Base-by-base conservation (phyloP, 2,888 invertebrate genomes). In the Margaritifera margaritifera region DNA sequence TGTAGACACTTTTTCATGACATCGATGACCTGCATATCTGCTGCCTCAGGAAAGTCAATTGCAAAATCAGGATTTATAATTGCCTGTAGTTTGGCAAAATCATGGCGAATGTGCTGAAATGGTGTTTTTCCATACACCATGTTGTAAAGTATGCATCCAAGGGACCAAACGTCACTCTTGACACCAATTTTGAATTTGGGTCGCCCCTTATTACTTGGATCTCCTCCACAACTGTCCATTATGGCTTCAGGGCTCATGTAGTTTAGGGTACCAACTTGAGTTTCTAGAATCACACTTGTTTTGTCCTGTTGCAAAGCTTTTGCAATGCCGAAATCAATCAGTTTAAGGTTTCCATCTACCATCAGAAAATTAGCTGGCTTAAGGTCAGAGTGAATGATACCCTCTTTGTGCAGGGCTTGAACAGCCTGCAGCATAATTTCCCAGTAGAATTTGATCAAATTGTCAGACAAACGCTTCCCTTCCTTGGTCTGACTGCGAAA, bases 301-400 rank as follows among this genome's bases (percentile, higher is more conserved):
- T 94, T 94, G 89, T 98, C 97, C 68, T 93, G 92, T 81, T 95
- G 94, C 79, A 98, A 93, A 64, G 94, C 93, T 61, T 96, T 95
- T 62, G 98, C 95, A 85, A 99, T 89, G 66, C 98, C 99, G 91
- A 99, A 99, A 91, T 99, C 99, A 79, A 99, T 99, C 69, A 99
- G 91, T 91, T 99, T 99, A 67, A 99, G 90, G 58, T 94, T 92
- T 2, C 95, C 95, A 75, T 93, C 93, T 8, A 96, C 95, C 86
- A 96, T 92, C 57, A 99, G 92, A 90, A 99, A 99, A 91, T 99
- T 99, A 0, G 96, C 96, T 0, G 99, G 99, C 90, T 99, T 99
- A 80, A 99, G 91, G 90, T 99, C 99, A 0, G 97, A 95, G 91
- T 99, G 99, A 81, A 99, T 96, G 3, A 99, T 95, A 65, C 96